Evolutionary conservation across 53 echinoderm and acorn worm species (phyloP).

Genomic region (Stichopus horrens): DNA sequence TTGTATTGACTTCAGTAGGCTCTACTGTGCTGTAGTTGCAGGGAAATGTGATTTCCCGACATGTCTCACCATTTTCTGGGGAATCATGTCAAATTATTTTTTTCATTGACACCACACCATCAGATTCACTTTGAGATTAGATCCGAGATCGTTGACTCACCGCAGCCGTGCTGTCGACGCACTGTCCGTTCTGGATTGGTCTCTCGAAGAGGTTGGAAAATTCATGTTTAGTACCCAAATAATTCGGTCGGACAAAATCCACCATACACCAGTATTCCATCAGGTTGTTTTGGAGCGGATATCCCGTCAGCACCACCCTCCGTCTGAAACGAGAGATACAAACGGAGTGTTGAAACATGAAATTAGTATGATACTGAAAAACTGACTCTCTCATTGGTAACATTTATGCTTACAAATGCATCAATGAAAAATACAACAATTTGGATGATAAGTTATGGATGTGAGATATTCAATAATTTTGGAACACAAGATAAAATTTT

Average conservation of each 20-base stretch:
- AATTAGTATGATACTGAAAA: too few species aligned
- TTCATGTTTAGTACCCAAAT: conserved; percentile 91
- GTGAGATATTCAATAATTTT: background rate
- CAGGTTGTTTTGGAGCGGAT: conserved; percentile 95
- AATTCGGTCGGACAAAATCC: conserved; percentile 94
- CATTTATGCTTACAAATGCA: too few species aligned
- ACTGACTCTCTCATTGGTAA: too few species aligned
- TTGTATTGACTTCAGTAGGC: too few species aligned
- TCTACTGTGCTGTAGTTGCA: too few species aligned
- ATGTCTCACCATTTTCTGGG: background rate
- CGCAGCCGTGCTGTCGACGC: conserved; percentile 84
- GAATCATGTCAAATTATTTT: background rate
- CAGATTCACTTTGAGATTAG: background rate
- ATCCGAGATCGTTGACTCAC: conserved; percentile 44
- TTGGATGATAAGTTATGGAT: too few species aligned
- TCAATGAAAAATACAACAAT: too few species aligned
- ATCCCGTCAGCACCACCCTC: conserved; percentile 91
- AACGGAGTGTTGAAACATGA: too few species aligned
- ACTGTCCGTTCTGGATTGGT: conserved; percentile 92
- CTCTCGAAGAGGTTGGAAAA: conserved; percentile 97
- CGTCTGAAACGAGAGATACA: conserved; percentile 52
- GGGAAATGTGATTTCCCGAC: too few species aligned
- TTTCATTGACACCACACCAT: too few species aligned
- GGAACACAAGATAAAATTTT: background rate
- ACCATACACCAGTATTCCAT: conserved; percentile 99